Conservation (phyloP, 2,888 invertebrate species). For the Pecten maximus region DNA sequence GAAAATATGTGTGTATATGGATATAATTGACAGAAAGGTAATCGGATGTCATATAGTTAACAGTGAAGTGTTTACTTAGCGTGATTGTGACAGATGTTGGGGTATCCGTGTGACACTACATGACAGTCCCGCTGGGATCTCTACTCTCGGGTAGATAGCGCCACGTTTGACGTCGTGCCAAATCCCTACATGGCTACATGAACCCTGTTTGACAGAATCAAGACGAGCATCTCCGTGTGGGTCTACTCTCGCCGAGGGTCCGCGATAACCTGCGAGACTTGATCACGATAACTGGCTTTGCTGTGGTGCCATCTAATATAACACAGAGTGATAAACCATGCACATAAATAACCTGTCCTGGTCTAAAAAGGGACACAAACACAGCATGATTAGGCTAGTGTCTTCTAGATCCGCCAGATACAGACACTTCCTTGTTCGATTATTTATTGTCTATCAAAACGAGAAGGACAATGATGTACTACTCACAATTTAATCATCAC, state of each 20-base stretch:
- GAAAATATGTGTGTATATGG: slow-evolving; percentile 20
- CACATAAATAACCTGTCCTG: neutral
- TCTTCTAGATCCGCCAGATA: neutral
- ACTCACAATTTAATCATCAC: too few species aligned
- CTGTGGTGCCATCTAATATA: slow-evolving; percentile 14
- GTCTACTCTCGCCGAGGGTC: slow-evolving; percentile 35
- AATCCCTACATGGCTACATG: neutral
- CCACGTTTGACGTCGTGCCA: neutral
- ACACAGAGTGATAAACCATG: neutral
- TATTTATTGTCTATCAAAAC: neutral
- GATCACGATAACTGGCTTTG: slow-evolving; percentile 12
- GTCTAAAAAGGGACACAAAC: neutral
- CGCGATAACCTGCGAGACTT: slow-evolving; percentile 31
- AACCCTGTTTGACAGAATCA: slow-evolving; percentile 26
- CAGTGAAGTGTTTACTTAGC: slow-evolving; percentile 10
- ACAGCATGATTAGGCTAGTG: neutral
- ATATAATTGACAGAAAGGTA: neutral
- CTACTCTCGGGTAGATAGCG: neutral
- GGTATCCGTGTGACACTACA: neutral
- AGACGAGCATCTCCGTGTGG: slow-evolving; percentile 28
- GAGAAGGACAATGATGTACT: neutral
- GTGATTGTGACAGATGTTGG: neutral
- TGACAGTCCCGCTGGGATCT: slow-evolving; percentile 18
- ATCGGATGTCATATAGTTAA: neutral
- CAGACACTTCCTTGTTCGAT: neutral